Conservation (phyloP, 2,113 vertebrate species). For the Takifugu bimaculatus region DNA sequence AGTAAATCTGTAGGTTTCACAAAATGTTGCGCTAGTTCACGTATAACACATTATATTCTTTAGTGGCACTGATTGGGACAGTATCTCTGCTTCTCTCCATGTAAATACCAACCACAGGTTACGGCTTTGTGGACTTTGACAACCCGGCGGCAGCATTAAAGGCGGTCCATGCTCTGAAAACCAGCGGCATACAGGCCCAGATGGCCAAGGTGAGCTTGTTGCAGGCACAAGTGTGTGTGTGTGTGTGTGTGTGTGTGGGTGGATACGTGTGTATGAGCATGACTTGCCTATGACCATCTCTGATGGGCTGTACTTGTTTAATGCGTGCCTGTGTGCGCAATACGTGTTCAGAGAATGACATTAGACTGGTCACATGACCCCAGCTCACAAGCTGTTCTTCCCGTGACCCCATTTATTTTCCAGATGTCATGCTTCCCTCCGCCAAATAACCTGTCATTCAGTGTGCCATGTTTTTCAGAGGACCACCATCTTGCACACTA, state of each 20-base stretch:
- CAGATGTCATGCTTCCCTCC: constrained; percentile 59
- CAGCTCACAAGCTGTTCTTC: constrained; percentile 64
- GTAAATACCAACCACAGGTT: constrained; percentile 78
- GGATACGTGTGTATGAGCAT: constrained; percentile 31
- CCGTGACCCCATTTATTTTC: constrained; percentile 68
- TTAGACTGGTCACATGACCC: constrained; percentile 61
- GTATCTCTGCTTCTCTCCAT: neutral
- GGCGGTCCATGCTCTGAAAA: constrained; percentile 95
- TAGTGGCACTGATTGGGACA: neutral
- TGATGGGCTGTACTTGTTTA: constrained; percentile 30
- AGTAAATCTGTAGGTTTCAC: neutral
- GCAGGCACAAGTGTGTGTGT: constrained; percentile 9
- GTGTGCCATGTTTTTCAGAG: constrained; percentile 27
- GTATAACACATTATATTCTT: neutral
- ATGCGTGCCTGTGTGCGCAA: constrained; percentile 27
- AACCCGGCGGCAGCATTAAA: constrained; percentile 96
- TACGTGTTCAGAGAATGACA: constrained; percentile 39
- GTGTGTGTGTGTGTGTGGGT: neutral
- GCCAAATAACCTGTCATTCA: constrained; percentile 62
- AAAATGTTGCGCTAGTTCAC: neutral
- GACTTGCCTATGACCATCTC: constrained; percentile 39
- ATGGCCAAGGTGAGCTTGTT: constrained; percentile 93
- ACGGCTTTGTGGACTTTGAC: constrained; percentile 99
- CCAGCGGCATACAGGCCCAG: constrained; percentile 94
- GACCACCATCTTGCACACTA: constrained; percentile 12